Evolutionary conservation across 2,113 vertebrate genomes (phyloP).

Genomic region (Mohoua ochrocephala): DNA sequence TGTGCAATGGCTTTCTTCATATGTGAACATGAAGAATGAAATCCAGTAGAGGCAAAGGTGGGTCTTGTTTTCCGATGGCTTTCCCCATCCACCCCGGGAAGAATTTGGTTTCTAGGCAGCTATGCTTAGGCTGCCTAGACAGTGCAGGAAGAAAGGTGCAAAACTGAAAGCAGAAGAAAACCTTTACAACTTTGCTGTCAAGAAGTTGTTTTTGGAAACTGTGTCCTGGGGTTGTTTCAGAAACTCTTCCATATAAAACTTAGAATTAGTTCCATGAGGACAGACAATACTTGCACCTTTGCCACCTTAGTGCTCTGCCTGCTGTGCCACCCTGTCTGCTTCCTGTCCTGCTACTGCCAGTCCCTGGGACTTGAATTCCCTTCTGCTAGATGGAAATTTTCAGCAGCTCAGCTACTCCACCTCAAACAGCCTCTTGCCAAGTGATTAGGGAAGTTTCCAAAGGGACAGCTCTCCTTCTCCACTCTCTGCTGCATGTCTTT

Average conservation of each 20-base stretch:
- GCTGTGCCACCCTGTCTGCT: background rate
- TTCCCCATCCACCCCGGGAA: background rate
- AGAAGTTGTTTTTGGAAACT: background rate
- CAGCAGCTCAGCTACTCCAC: background rate
- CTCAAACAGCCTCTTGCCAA: background rate
- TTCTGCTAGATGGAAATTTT: background rate
- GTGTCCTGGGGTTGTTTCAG: background rate
- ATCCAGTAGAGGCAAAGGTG: background rate
- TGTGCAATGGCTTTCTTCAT: background rate
- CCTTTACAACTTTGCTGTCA: background rate
- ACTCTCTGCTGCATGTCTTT: background rate
- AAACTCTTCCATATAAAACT: background rate
- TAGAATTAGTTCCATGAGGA: background rate
- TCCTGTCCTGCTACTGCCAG: background rate
- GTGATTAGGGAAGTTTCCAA: background rate
- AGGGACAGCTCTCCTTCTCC: background rate
- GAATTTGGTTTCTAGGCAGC: background rate
- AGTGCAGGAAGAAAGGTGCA: background rate
- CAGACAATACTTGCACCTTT: background rate
- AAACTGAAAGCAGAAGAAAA: background rate
- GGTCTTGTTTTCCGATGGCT: accelerated
- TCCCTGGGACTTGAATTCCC: background rate
- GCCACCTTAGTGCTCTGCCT: background rate
- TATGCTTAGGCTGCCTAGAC: background rate
- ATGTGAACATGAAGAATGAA: background rate